These are phyloP conservation scores for Glaucomys volans DNA, from an alignment of 2,113 vertebrate genomes.

Conservation along the genomic window DNA sequence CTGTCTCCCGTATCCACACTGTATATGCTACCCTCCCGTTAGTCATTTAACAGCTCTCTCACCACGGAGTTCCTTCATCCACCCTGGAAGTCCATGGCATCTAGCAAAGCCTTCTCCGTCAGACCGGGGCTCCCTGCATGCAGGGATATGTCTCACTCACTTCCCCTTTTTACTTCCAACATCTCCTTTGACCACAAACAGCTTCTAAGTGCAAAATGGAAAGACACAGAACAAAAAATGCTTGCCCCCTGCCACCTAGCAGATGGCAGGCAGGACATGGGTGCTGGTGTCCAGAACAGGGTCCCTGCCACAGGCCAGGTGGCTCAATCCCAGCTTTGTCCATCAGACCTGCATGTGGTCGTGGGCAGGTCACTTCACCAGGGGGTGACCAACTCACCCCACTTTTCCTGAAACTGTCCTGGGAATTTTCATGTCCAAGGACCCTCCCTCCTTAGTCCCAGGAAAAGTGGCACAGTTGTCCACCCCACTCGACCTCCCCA, in stretches of 20 bases:
- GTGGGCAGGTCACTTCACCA: background rate
- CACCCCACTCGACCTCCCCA: fast-evolving
- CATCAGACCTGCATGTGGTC: background rate
- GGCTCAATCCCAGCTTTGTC: background rate
- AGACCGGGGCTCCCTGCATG: background rate
- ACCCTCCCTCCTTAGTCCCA: background rate
- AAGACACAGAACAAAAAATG: background rate
- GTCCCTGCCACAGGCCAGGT: background rate
- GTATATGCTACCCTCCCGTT: too few relatives aligned
- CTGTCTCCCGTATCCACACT: too few relatives aligned
- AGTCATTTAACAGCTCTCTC: too few relatives aligned
- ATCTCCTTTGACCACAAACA: background rate
- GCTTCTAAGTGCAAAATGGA: background rate
- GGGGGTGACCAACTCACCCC: background rate
- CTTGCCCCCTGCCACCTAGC: fast-evolving
- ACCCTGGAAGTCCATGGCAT: too few relatives aligned
- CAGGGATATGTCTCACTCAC: background rate
- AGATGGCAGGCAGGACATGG: background rate
- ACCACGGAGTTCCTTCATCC: too few relatives aligned
- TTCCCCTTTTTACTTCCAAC: background rate
- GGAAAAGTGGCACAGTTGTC: background rate
- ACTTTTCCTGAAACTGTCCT: background rate
- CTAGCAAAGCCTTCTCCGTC: too few relatives aligned
- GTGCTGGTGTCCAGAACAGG: fast-evolving
- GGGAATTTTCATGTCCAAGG: background rate